A percentile compares a stretch with the other conserved stretches of the same genome.
These are phyloP conservation scores for Telmatochromis sp. DNA, from an alignment of 2,113 vertebrate species.

Conservation along the genomic window DNA sequence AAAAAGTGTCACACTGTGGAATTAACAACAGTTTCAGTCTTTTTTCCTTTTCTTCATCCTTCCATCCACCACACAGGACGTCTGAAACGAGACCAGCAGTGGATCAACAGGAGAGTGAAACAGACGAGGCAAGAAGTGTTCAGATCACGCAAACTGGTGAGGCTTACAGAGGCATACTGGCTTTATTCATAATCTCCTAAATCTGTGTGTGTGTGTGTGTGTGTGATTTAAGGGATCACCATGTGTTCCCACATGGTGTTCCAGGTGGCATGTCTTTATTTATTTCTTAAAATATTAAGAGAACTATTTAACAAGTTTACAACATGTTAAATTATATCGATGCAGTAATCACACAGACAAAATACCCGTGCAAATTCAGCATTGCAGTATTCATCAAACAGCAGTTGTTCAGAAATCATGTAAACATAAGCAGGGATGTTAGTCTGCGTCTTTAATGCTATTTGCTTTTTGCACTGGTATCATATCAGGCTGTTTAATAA, in stretches of 20 bases:
- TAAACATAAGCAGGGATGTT: not conserved
- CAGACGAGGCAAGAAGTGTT: not conserved
- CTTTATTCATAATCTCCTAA: conserved; percentile 33
- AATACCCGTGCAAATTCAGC: not conserved
- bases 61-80: not conserved
- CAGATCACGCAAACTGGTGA: conserved; percentile 24
- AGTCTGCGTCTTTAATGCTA: not conserved
- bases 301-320: not conserved
- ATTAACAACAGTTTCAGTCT: not conserved
- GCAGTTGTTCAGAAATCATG: not conserved
- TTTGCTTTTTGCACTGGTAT: not conserved
- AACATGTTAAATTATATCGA: not conserved
- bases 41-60: not conserved
- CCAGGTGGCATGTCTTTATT: not conserved
- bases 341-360: not conserved
- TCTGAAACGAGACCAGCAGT: not conserved
- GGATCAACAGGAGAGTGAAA: not conserved
- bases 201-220: not conserved
- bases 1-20: not conserved
- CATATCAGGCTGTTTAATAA: not conserved
- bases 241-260: not conserved
- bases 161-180: not conserved
- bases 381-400: not conserved
- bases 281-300: not conserved
- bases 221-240: not conserved